Percentiles rank a stretch among this genome's conserved stretches.
Evolutionary conservation across 1,140 invertebrate species (phyloP).

Genomic region (Drosophila truncata): DNA sequence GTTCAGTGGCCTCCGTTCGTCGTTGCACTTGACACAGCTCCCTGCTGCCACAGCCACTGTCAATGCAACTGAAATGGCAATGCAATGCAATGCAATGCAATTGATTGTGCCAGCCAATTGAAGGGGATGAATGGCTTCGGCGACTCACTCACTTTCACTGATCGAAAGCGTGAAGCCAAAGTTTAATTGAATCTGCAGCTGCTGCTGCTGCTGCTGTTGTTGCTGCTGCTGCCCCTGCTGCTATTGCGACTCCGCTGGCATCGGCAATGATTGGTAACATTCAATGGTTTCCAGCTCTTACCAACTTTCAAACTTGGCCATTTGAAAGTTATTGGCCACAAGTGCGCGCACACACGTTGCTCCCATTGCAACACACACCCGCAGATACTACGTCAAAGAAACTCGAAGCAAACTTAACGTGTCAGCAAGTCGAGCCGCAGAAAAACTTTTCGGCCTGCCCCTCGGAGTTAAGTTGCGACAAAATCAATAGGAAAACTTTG

Average conservation of each 20-base stretch:
- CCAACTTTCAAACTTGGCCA: constrained; percentile 77
- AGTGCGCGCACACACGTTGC: constrained; percentile 39
- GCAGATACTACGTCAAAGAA: constrained; percentile 21
- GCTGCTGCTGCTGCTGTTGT: constrained; percentile 5
- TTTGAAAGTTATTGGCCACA: constrained; percentile 79
- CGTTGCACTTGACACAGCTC: constrained; percentile 69
- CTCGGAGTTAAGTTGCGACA: constrained; percentile 53
- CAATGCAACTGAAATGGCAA: constrained; percentile 33
- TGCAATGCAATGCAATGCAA: constrained; percentile 31
- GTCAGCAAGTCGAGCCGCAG: constrained; percentile 48
- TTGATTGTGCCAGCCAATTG: constrained; percentile 48
- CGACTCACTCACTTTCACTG: constrained; percentile 69
- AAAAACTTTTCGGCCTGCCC: constrained; percentile 44
- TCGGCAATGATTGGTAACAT: constrained; percentile 73
- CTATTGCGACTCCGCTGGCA: constrained; percentile 17
- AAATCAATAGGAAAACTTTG: constrained; percentile 75
- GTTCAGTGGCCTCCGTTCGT: constrained; percentile 59
- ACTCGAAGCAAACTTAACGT: constrained; percentile 53
- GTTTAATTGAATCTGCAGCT: constrained; percentile 77
- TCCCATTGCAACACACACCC: constrained; percentile 23
- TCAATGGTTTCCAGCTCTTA: constrained; percentile 57
- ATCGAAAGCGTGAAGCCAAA: constrained; percentile 79
- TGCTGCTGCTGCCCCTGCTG: constrained; percentile 37
- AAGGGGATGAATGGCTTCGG: constrained; percentile 27
- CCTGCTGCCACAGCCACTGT: constrained; percentile 51